Evolutionary conservation across 2,888 invertebrate genomes (phyloP), one percentile per base, ranked within the genome.

Genomic region (Graphium colonna): DNA sequence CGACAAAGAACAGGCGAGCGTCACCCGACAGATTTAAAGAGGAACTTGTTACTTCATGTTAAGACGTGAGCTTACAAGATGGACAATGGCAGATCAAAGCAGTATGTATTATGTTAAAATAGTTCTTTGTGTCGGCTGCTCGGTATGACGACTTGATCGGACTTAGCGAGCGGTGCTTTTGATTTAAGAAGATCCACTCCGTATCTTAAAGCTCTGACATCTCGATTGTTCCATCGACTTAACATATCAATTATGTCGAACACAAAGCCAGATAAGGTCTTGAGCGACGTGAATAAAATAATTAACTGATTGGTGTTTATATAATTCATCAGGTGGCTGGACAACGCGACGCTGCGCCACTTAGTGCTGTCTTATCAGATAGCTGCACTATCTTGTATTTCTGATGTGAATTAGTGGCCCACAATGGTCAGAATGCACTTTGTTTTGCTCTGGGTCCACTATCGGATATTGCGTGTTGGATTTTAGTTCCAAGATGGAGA

Each of bases 301-400:
- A 89, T 89, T 88, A 88, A 84, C 87, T 79, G 88, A 85, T 84
- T 80, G 82, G 86, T 87, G 82, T 88, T 87, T 88, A 86, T 88
- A 85, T 88, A 87, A 88, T 86, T 85, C 84, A 85, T 86, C 84
- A 84, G 79, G 79, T 69, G 71, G 71, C 73, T 64, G 69, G 69
- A 69, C 69, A 66, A 70, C 67, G 73, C 70, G 77, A 76, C 78
- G 76, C 69, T 60, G 62, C 74, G 72, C 82, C 86, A 86, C 87
- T 87, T 84, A 85, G 79, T 74, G 72, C 65, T 62, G 66, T 60
- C 63, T 77, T 82, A 87, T 87, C 86, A 75, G 83, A 86, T 84
- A 80, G 68, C 66, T 65, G 67, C 68, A 65, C 68, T 73, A 75
- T 80, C 74, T 68, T 62, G 66, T 56, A 62, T 21, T 21, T 5